Evolutionary conservation across 2,888 invertebrate species (phyloP), one percentile per base, ranked within the genome.

Genomic region (Alviniconcha strummeri): DNA sequence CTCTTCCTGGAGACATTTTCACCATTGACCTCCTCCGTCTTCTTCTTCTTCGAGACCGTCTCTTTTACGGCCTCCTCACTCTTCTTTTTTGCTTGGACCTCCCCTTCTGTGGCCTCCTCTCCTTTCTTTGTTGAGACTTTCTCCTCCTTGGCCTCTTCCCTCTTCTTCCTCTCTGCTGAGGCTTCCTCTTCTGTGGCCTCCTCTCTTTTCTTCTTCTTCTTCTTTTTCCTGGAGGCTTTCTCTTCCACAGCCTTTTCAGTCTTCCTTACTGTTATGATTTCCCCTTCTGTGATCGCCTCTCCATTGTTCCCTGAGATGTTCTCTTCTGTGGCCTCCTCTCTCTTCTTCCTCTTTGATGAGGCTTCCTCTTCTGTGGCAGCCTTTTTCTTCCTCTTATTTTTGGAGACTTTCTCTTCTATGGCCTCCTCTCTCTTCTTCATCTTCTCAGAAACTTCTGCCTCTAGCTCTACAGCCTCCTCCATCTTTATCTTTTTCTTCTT

Each of bases 71-170:
- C n/a, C n/a, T n/a, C n/a, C n/a, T n/a, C n/a, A 60, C 60, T 60
- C 8, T 60, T 7, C 11, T 11, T 60, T 11, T 60, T 7, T 11
- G 60, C 60, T 60, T 7, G 60, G 60, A 8, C 11, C 11, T 60
- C 60, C 60, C 7, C 60, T 8, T 60, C 60, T 60, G 8, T 11
- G 8, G 60, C 60, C 60, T 60, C 60, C 60, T 8, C 36, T 75
- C 64, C 55, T 75, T 71, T 64, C 54, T 19, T 60, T 54, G 52
- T 84, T 55, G 79, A 36, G 54, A 64, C 15, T 56, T 74, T 79
- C 11, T 83, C 60, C 67, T 72, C 72, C 81, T 84, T 81, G 75
- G 81, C 36, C 69, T 69, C 54, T 55, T 55, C 7, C 17, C 52
- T 75, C 17, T 78, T 64, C 36, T 60, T 78, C 60, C 64, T 78